Base-by-base conservation (phyloP, 30 jellyfish, hydroid and myxozoan genomes). In the Phacellophora camtschatica region DNA sequence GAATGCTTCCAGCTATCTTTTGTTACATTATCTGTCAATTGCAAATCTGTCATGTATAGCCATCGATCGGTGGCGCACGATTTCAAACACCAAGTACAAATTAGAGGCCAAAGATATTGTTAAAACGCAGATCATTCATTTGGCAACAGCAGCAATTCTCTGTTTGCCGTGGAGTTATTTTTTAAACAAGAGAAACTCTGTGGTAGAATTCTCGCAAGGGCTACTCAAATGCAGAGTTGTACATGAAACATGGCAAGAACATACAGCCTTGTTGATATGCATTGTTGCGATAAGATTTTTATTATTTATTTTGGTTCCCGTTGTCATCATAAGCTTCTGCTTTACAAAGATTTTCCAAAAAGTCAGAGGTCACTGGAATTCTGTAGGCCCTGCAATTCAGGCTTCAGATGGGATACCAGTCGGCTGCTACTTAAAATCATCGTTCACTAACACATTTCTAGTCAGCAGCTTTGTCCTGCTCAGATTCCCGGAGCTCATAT, bases 401-500 rank as follows among this genome's bases (percentile, higher is more conserved):
- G 78, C 78, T 7, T 71, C 90, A 0, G 71, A 78, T 32, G 74
- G 77, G 1, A 42, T 78, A 16, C 90, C 90, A 2, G 74, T 64
- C 28, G 90, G 90, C 39, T 78, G 83, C 50, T 78, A 78, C 77
- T 36, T 78, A 29, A 78, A 78, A 20, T 78, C 90, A 4, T 82
- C 90, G 0, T 61, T 61, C 74, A 78, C 90, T 22, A 78, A 78
- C 34, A 69, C 78, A 1, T 51, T 78, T 23, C 82, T 78, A 2
- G 67, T 65, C 19, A 64, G 90, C 45, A 67, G 71, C 30, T 78
- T 78, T 48, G 15, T 63, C 22, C 16, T 63, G 22, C 66, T 78
- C 4, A 42, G 90, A 32, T 78, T 59, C 69, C 90, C 90, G n/a
- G 81, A 78, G 74, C 41, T 78, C 35, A 25, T 78, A 7, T 64